Percentiles rank a stretch among this genome's conserved stretches.
These are phyloP conservation scores for Muraenolepis orangiensis DNA, from an alignment of 2,797 vertebrate species.

Conservation along the genomic window DNA sequence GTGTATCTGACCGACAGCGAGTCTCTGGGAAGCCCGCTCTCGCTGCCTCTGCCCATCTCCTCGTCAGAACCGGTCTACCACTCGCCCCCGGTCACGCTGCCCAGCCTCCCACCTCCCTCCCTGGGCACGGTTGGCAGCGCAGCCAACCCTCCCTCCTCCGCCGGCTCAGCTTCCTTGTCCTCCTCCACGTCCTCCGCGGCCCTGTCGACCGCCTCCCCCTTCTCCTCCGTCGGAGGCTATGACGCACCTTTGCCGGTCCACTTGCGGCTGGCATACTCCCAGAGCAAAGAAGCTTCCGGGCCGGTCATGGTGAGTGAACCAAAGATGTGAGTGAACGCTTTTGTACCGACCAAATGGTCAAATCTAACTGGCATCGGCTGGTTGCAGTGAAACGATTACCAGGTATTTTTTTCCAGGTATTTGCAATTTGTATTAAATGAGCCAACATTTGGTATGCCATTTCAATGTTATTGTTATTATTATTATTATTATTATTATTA, in stretches of 20 bases:
- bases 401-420: too few relatives aligned
- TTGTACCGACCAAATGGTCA: not conserved
- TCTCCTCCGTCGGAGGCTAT: slow-evolving; percentile 76
- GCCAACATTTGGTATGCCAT: not conserved
- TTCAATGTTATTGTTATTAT: too few relatives aligned
- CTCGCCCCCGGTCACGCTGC: slow-evolving; percentile 77
- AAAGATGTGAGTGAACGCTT: not conserved
- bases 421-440: not conserved
- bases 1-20: slow-evolving; percentile 75
- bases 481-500: too few relatives aligned
- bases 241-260: slow-evolving; percentile 82
- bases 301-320: slow-evolving; percentile 77
- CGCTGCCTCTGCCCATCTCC: slow-evolving; percentile 81
- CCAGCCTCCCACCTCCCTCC: slow-evolving; percentile 77
- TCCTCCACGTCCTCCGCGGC: slow-evolving; percentile 52
- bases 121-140: slow-evolving; percentile 62
- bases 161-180: slow-evolving; percentile 61
- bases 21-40: slow-evolving; percentile 82
- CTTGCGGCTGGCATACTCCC: slow-evolving; percentile 75
- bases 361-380: not conserved
- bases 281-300: slow-evolving; percentile 75
- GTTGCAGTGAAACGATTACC: not conserved
- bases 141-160: slow-evolving; percentile 65
- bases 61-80: slow-evolving; percentile 84
- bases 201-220: slow-evolving; percentile 73